Evolutionary conservation across 2,113 vertebrate species (phyloP).

Genomic region (Phyllopteryx taeniolatus): DNA sequence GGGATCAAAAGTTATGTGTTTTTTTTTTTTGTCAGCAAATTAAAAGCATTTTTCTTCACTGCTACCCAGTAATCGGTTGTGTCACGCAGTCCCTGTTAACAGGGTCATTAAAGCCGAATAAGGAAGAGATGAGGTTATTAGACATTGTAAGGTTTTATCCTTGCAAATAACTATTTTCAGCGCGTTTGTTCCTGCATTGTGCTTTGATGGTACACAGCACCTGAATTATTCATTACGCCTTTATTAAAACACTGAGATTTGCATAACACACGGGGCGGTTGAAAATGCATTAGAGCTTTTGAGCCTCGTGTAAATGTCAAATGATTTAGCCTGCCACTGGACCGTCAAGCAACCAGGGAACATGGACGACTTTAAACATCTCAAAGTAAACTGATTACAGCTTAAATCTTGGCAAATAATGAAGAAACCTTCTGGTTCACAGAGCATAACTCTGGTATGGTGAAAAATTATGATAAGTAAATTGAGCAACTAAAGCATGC

Average conservation of each 20-base stretch:
- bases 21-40: background rate
- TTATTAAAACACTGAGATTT: slow-evolving; percentile 71
- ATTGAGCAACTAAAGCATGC: background rate
- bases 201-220: slow-evolving; percentile 43
- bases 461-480: background rate
- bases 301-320: slow-evolving; percentile 63
- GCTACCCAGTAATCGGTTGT: background rate
- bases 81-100: slow-evolving; percentile 24
- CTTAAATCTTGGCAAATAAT: slow-evolving; percentile 20
- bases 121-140: slow-evolving; percentile 52
- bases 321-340: slow-evolving; percentile 50
- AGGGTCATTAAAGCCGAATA: slow-evolving; percentile 42
- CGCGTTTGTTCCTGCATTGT: slow-evolving; percentile 50
- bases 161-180: slow-evolving; percentile 42
- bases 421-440: slow-evolving; percentile 4
- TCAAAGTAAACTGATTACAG: slow-evolving; percentile 24
- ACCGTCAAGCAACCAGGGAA: slow-evolving; percentile 19
- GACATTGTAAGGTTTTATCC: slow-evolving; percentile 39
- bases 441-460: background rate
- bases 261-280: slow-evolving; percentile 56
- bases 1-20: background rate
- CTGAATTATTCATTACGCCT: slow-evolving; percentile 69
- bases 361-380: slow-evolving; percentile 17
- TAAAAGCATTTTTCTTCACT: background rate
- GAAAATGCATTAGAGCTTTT: slow-evolving; percentile 59